phyloP scores from a whole-genome alignment of 2,797 vertebrate species.

The Poeciliopsis infans region DNA sequence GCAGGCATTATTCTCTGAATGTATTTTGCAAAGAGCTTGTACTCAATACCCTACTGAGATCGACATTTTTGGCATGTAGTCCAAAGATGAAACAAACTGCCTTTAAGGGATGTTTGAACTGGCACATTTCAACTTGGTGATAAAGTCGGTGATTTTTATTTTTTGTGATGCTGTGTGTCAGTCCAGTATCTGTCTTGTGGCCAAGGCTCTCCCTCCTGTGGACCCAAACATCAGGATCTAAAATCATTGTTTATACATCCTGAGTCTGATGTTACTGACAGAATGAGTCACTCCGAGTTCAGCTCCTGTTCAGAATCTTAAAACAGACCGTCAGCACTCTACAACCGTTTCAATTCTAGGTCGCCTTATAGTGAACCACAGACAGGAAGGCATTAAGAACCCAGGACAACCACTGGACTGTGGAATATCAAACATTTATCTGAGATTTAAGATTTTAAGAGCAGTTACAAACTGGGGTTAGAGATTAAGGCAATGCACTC shows the following conservation, averaged over 20 bases:
- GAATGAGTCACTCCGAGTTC: neutral
- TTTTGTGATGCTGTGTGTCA: neutral
- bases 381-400: neutral
- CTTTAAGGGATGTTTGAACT: neutral
- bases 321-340: neutral
- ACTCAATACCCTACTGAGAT: neutral
- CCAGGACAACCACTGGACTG: neutral
- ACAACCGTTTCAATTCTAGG: neutral
- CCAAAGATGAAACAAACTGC: neutral
- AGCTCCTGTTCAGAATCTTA: constrained; percentile 1
- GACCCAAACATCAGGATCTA: neutral
- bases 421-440: neutral
- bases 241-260: neutral
- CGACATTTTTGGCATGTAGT: constrained; percentile 1
- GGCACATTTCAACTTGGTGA: neutral
- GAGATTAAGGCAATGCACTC: neutral
- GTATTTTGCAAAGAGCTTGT: neutral
- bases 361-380: neutral
- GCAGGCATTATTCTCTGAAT: neutral
- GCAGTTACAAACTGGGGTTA: neutral
- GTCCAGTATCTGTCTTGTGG: neutral
- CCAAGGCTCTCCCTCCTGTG: neutral
- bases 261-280: neutral
- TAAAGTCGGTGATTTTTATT: neutral
- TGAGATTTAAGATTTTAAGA: neutral